Percentiles rank a stretch among this genome's conserved stretches.
phyloP scores from a whole-genome alignment of 2,113 vertebrate genomes.

The Todiramphus chloris region DNA sequence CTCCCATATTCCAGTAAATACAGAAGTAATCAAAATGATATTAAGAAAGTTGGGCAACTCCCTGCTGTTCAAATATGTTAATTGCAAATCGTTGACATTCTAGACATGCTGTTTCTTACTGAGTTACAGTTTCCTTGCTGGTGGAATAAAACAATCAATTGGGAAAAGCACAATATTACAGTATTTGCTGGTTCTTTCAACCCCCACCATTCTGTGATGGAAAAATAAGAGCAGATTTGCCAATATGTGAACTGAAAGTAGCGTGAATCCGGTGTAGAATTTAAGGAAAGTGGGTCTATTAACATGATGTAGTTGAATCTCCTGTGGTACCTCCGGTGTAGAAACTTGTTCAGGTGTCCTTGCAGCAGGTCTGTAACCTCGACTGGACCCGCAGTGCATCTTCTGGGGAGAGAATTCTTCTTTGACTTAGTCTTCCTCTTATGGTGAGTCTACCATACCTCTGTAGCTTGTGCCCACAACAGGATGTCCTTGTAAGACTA shows the following conservation, averaged over 20 bases:
- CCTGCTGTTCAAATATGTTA: conserved; percentile 13
- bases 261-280: neutral
- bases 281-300: neutral
- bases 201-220: neutral
- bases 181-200: neutral
- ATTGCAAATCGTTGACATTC: neutral
- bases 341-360: neutral
- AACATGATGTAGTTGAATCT: neutral
- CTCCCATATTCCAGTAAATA: neutral
- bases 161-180: neutral
- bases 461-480: neutral
- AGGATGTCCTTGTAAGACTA: neutral
- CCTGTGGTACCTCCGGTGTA: rapidly evolving
- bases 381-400: neutral
- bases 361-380: neutral
- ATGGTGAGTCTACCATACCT: neutral
- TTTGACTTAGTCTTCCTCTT: neutral
- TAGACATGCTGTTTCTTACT: neutral
- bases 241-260: neutral
- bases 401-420: neutral
- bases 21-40: neutral
- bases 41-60: neutral
- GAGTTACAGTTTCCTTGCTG: neutral
- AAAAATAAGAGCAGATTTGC: neutral
- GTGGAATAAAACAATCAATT: neutral